Evolutionary conservation across 2,113 vertebrate genomes (phyloP).

Genomic region (Galemys pyrenaicus): DNA sequence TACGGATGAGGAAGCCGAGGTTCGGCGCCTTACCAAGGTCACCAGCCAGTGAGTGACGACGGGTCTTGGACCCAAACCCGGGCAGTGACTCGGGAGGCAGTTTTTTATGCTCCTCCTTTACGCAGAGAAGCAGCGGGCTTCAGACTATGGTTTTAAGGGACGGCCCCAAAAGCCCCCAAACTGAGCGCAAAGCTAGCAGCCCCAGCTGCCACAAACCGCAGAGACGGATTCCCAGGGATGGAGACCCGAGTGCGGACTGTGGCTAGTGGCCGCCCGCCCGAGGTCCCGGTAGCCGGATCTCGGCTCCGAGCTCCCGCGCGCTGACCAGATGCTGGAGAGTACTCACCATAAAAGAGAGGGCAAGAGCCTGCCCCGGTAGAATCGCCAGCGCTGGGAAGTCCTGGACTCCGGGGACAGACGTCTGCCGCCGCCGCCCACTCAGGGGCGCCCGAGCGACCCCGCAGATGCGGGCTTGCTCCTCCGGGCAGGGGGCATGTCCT

Average conservation of each 20-base stretch:
- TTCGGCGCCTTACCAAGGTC: conserved; percentile 62
- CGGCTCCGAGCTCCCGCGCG: not conserved
- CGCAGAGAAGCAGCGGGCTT: conserved; percentile 27
- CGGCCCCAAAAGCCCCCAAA: not conserved
- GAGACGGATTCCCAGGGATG: not conserved
- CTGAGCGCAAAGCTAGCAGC: not conserved
- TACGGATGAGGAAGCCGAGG: conserved; percentile 46
- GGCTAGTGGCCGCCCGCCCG: not conserved
- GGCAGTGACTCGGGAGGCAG: not conserved
- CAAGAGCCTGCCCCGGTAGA: conserved; percentile 57
- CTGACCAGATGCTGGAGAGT: not conserved
- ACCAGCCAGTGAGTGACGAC: not conserved
- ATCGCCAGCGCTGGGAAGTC: conserved; percentile 59
- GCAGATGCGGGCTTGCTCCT: conserved; percentile 42
- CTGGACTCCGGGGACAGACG: not conserved
- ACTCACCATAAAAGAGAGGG: conserved; percentile 77
- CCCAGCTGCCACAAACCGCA: not conserved
- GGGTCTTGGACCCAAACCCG: conserved; percentile 14
- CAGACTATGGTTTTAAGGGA: not conserved
- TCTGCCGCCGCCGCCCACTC: conserved; percentile 61
- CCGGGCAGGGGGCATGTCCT: conserved; percentile 43
- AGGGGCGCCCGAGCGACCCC: conserved; percentile 57
- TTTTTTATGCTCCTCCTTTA: not conserved
- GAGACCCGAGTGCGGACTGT: not conserved
- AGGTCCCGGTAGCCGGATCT: not conserved